phyloP scores from a whole-genome alignment of 2,113 vertebrate species.

The Gulo gulo region DNA sequence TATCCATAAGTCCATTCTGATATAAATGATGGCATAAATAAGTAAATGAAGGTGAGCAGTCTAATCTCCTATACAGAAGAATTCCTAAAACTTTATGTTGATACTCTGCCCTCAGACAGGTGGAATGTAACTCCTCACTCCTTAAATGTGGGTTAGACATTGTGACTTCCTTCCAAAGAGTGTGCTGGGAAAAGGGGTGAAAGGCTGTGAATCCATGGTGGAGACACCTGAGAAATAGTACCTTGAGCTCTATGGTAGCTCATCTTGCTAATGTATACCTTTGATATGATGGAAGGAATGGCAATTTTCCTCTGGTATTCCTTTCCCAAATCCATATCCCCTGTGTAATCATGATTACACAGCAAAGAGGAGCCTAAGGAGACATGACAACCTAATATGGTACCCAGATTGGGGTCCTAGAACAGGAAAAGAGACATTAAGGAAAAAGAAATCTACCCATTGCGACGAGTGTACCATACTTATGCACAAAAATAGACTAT shows the following conservation, averaged over 20 bases:
- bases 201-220: no score
- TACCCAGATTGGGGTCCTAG: not conserved
- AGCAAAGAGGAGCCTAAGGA: not conserved
- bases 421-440: not conserved
- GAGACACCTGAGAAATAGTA: not conserved
- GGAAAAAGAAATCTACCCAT: not conserved
- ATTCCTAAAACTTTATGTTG: not conserved
- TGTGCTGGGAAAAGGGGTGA: not conserved
- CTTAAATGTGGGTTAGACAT: not conserved
- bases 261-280: not conserved
- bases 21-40: no score
- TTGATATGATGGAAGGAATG: not conserved
- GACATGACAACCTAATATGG: no score
- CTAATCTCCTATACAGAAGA: not conserved
- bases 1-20: no score
- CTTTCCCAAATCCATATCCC: not conserved
- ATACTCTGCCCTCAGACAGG: not conserved
- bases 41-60: not conserved
- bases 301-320: not conserved
- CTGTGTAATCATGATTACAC: not conserved
- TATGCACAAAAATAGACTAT: not conserved
- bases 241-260: not conserved
- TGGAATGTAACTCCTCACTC: not conserved
- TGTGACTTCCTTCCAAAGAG: no score
- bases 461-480: not conserved